These are phyloP conservation scores for Muricea muricata DNA, from an alignment of 92 coral and sea anemone genomes.

Conservation along the genomic window DNA sequence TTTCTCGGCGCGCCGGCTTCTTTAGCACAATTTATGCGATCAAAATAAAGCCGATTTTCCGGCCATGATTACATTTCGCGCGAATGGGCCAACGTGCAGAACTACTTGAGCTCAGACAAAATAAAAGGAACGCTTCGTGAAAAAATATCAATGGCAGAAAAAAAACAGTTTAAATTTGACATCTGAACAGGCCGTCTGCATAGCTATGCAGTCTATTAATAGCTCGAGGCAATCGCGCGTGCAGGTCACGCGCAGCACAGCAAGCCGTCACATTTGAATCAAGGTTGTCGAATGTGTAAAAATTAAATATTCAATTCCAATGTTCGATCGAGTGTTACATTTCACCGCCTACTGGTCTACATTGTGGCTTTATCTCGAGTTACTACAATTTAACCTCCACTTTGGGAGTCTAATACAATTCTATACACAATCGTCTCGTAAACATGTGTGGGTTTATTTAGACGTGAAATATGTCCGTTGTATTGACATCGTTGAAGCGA, in stretches of 20 bases:
- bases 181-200: too few species aligned
- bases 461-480: constrained; percentile 22
- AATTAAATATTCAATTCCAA: constrained; percentile 22
- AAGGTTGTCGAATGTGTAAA: constrained; percentile 28
- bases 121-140: too few species aligned
- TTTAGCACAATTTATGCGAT: too few species aligned
- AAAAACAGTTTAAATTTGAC: too few species aligned
- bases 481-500: constrained; percentile 67
- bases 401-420: constrained; percentile 2
- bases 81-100: too few species aligned
- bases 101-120: too few species aligned
- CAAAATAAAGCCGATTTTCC: too few species aligned
- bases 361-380: not conserved
- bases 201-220: too few species aligned
- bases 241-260: constrained; percentile 25
- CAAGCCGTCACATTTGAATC: not conserved
- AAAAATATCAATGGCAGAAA: too few species aligned
- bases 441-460: constrained; percentile 14
- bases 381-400: constrained; percentile 7
- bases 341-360: constrained; percentile 41
- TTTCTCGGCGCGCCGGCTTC: too few species aligned
- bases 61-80: too few species aligned
- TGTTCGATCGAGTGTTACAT: constrained; percentile 41
- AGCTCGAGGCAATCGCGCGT: constrained; percentile 35
- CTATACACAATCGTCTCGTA: not conserved